phyloP scores from a whole-genome alignment of 2,888 invertebrate species.

The Limnephilus marmoratus region DNA sequence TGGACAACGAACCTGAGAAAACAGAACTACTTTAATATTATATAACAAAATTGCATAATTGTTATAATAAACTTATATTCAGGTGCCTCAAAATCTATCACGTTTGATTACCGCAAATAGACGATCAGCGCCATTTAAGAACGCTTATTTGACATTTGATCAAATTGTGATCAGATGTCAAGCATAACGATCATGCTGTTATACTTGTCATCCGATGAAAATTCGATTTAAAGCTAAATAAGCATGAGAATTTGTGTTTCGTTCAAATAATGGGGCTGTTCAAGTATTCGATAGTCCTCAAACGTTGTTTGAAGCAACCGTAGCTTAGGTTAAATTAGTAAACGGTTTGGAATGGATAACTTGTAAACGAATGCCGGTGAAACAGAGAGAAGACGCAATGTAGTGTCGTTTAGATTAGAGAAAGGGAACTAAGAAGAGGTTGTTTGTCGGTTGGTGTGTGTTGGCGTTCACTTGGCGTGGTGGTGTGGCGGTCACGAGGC shows the following conservation, averaged over 20 bases:
- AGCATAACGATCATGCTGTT: too few relatives aligned
- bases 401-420: too few relatives aligned
- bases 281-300: too few relatives aligned
- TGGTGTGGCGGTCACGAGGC: conserved; percentile 72
- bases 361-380: neutral
- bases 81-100: neutral
- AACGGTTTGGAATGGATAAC: neutral
- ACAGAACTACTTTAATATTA: neutral
- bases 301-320: too few relatives aligned
- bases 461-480: conserved; percentile 64
- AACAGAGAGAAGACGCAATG: neutral
- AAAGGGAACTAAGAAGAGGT: conserved; percentile 11
- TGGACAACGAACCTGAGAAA: neutral
- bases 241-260: too few relatives aligned
- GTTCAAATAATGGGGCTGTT: too few relatives aligned
- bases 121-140: too few relatives aligned
- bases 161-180: too few relatives aligned
- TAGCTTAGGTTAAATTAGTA: neutral
- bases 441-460: neutral
- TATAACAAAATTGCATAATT: neutral
- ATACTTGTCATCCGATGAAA: too few relatives aligned
- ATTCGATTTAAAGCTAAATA: too few relatives aligned
- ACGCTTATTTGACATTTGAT: too few relatives aligned
- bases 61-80: neutral
- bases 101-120: too few relatives aligned